phyloP scores from a whole-genome alignment of 2,888 invertebrate genomes.

The Melanotus villosus region DNA sequence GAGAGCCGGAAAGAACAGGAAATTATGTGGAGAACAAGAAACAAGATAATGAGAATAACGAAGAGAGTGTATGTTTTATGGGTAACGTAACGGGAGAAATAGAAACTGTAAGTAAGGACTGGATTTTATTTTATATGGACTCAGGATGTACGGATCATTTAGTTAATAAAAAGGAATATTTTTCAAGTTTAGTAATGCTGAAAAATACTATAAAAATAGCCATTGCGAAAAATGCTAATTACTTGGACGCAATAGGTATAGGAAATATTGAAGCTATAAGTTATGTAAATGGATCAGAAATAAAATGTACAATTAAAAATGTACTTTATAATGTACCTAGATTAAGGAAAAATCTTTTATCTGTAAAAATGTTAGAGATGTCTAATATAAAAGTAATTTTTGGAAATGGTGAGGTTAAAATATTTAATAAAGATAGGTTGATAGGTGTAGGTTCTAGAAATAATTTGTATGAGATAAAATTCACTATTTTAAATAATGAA shows the following conservation, averaged over 20 bases:
- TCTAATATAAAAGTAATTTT: slow-evolving; percentile 2
- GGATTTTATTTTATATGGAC: not conserved
- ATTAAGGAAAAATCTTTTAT: slow-evolving; percentile 9
- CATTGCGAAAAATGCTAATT: not conserved
- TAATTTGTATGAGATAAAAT: not conserved
- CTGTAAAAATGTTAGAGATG: slow-evolving; percentile 8
- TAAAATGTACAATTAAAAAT: not conserved
- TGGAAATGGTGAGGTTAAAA: not conserved
- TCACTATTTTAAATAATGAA: too few species aligned
- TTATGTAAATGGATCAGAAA: not conserved
- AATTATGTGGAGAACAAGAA: not conserved
- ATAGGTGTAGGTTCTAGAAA: not conserved
- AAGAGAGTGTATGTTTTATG: slow-evolving; percentile 3
- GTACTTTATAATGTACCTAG: not conserved
- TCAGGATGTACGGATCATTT: slow-evolving; percentile 7
- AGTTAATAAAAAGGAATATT: not conserved
- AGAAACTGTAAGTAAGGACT: not conserved
- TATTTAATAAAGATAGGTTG: not conserved
- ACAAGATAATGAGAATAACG: not conserved
- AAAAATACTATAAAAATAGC: slow-evolving; percentile 5
- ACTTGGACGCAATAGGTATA: not conserved
- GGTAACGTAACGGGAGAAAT: not conserved
- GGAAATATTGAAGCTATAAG: not conserved
- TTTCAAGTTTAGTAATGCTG: not conserved
- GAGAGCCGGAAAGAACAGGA: not conserved